These are phyloP conservation scores for Phaethornis superciliosus DNA, from an alignment of 2,113 vertebrate genomes.

Conservation along the genomic window DNA sequence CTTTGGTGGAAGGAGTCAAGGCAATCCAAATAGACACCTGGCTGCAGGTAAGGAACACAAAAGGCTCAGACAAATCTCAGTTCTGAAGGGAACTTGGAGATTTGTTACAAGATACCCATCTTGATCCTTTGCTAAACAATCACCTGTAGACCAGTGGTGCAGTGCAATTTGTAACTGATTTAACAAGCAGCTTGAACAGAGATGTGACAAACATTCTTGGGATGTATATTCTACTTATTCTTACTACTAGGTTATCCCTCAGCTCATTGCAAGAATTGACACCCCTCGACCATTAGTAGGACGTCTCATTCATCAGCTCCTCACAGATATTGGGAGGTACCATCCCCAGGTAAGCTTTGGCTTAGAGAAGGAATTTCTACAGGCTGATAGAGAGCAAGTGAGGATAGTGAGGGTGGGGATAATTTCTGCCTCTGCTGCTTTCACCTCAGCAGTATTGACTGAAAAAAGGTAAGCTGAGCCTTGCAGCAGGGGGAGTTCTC, in stretches of 20 bases:
- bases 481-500: background rate
- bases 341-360: constrained; percentile 87
- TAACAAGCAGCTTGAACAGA: background rate
- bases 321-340: constrained; percentile 96
- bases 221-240: background rate
- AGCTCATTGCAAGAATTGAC: constrained; percentile 97
- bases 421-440: background rate
- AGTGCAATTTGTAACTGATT: background rate
- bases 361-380: background rate
- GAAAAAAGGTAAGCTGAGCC: background rate
- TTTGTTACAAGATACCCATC: background rate
- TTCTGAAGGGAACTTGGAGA: background rate
- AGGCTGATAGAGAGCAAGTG: background rate
- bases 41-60: constrained; percentile 86
- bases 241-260: constrained; percentile 89
- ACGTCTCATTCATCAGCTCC: constrained; percentile 96
- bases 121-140: background rate
- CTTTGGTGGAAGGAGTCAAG: constrained; percentile 96
- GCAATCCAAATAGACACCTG: constrained; percentile 99
- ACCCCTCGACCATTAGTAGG: constrained; percentile 93
- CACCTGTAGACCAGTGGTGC: background rate
- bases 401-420: background rate
- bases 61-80: background rate
- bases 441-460: background rate
- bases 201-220: background rate